phyloP scores from a whole-genome alignment of 2,797 vertebrate genomes.

The Simalia tracyae region DNA sequence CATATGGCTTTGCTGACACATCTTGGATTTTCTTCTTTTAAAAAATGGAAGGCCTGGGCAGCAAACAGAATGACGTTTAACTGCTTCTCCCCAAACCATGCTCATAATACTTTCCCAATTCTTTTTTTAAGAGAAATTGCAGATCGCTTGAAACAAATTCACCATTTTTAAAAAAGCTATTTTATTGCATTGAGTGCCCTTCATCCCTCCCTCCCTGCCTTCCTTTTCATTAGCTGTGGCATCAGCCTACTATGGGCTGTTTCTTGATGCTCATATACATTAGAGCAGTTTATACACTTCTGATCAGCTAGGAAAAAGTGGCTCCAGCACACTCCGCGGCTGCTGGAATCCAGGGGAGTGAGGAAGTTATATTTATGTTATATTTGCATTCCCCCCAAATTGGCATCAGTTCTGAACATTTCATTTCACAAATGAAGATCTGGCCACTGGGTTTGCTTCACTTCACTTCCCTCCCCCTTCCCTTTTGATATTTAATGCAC shows the following conservation, averaged over 20 bases:
- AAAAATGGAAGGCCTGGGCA: no score
- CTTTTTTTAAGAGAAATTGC: background rate
- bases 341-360: conserved; percentile 30
- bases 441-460: conserved; percentile 47
- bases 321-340: conserved; percentile 33
- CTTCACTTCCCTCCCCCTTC: conserved; percentile 46
- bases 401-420: conserved; percentile 47
- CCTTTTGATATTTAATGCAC: conserved; percentile 55
- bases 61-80: background rate
- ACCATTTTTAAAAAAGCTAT: background rate
- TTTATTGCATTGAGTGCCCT: background rate
- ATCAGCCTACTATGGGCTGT: background rate
- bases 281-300: conserved; percentile 25
- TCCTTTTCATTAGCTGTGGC: conserved; percentile 8
- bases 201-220: background rate
- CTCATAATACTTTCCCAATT: background rate
- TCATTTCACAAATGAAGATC: conserved; percentile 30
- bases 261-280: background rate
- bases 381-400: conserved; percentile 36
- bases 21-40: background rate
- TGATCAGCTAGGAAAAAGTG: conserved; percentile 38
- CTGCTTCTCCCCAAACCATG: background rate
- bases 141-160: background rate
- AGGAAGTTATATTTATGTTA: conserved; percentile 41
- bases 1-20: background rate